Conservation (phyloP, 2,113 vertebrate species). For the Phyllostomus hastatus region DNA sequence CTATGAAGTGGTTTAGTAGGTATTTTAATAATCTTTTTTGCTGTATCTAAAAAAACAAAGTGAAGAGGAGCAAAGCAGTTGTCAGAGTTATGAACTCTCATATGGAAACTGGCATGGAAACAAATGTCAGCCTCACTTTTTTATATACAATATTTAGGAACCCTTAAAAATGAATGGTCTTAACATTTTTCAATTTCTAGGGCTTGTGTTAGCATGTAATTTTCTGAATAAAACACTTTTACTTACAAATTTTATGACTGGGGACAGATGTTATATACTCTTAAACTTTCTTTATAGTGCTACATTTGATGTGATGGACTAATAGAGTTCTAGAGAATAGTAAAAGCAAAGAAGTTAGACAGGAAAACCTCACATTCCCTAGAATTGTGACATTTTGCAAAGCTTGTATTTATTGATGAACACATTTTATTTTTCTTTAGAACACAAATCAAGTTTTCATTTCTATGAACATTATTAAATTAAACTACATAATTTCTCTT, state of each 20-base stretch:
- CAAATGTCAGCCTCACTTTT: not conserved
- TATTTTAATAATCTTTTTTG: not conserved
- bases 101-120: not conserved
- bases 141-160: not conserved
- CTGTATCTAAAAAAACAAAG: not conserved
- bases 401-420: not conserved
- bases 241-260: not conserved
- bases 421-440: not conserved
- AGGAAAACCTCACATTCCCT: not conserved
- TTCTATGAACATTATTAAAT: not conserved
- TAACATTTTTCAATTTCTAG: not conserved
- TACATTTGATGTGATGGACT: not conserved
- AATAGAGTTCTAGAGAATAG: not conserved
- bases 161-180: not conserved
- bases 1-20: conserved; percentile 17
- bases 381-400: not conserved
- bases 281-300: not conserved
- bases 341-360: not conserved
- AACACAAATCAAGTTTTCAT: not conserved
- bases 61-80: not conserved
- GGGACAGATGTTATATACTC: not conserved
- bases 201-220: not conserved
- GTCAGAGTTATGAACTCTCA: not conserved
- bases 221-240: not conserved
- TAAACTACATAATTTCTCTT: not conserved